Base-by-base conservation (phyloP, 2,797 vertebrate species). In the Lepilemur ruficaudatus region DNA sequence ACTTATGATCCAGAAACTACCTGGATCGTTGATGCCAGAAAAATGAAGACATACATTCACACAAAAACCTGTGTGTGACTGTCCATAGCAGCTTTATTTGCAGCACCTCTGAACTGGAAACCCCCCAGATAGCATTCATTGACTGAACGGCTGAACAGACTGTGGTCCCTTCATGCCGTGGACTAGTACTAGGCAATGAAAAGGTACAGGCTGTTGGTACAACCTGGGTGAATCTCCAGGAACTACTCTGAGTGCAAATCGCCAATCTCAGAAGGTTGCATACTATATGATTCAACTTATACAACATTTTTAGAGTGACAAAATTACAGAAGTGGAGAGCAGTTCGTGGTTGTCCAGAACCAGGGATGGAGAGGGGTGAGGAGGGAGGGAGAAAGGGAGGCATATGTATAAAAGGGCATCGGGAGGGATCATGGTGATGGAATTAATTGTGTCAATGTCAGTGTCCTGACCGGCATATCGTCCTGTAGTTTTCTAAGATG, bases 121-220 rank as follows among this genome's bases (percentile, higher is more conserved):
- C 38, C 13, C 22, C n/a, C 80, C 46, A 5, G 11, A 4, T 30
- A 9, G 12, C 12, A 22, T 38, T 70, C 15, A 55, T 25, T n/a
- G 59, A 52, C 0, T 5, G 18, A 67, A 43, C 5, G 1, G 20
- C 35, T 76, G 7, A 87, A 38, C 28, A 52, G 35, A 35, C 20
- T 7, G 0, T 4, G 9, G 20, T 43, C 13, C 3, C 35, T 22
- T 69, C 20, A 13, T 3, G 4, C 28, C 20, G 4, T 5, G 10
- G 13, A 23, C 18, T 7, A 4, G 4, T 50, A 12, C 4, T 20
- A n/a, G 59, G 46, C 69, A 88, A 2, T 6, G 4, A 69, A 46
- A 35, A 22, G 6, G 25, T 65, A 30, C n/a, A 25, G 6, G 4
- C 5, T 38, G 0, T 0, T 22, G 23, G 5, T 18, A 0, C 2